These are phyloP conservation scores for Actias luna DNA, from an alignment of 2,888 invertebrate genomes.

Conservation along the genomic window DNA sequence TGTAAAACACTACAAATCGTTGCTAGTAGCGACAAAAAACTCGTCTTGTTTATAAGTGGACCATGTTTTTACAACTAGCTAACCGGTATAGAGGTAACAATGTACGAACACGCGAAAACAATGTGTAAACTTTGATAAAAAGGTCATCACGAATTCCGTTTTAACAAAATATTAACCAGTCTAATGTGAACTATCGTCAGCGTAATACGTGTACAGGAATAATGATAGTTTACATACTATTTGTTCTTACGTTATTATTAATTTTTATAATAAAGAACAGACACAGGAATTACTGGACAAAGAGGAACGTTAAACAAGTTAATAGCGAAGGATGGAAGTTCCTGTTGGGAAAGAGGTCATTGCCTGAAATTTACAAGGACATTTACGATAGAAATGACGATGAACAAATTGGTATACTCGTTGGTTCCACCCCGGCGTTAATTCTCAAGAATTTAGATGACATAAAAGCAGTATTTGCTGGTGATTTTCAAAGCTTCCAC, in stretches of 20 bases:
- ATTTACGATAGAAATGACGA: constrained; percentile 47
- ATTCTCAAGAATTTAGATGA: constrained; percentile 53
- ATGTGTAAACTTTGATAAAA: not conserved
- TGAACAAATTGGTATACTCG: constrained; percentile 45
- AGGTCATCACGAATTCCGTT: not conserved
- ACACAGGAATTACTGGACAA: constrained; percentile 53
- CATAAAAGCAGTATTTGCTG: constrained; percentile 49
- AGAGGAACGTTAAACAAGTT: constrained; percentile 46
- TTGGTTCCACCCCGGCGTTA: constrained; percentile 44
- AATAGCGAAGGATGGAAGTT: constrained; percentile 45
- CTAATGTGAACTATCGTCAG: not conserved
- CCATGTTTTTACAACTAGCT: not conserved
- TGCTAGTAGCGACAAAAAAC: not conserved
- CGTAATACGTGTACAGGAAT: constrained; percentile 17
- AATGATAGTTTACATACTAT: constrained; percentile 30
- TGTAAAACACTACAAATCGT: not conserved
- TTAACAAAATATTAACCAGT: not conserved
- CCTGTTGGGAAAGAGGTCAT: constrained; percentile 41
- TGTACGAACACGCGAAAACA: not conserved
- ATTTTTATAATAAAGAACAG: constrained; percentile 25
- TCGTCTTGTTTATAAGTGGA: not conserved
- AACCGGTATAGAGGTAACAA: not conserved
- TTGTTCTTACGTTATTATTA: constrained; percentile 33
- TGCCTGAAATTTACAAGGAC: constrained; percentile 50
- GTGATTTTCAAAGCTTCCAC: constrained; percentile 56